phyloP scores from a whole-genome alignment of 2,113 vertebrate genomes.

The Sylvilagus bachmani region DNA sequence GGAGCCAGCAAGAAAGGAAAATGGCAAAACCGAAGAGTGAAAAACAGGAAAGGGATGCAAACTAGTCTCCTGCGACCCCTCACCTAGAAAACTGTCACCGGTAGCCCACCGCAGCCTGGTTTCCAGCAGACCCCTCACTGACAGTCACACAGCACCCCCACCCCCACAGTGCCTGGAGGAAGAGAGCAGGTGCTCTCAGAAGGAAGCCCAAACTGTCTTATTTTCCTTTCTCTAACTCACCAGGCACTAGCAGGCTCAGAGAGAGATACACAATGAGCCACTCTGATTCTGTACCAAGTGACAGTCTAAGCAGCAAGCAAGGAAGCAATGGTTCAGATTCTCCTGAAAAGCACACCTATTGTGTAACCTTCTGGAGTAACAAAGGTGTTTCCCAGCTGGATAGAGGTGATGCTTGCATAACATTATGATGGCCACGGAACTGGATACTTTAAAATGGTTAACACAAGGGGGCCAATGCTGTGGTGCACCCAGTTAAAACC shows the following conservation, averaged over 20 bases:
- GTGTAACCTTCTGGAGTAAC: slow-evolving; percentile 27
- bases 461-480: too few relatives aligned
- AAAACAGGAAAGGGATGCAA: background rate
- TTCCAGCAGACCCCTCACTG: background rate
- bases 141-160: background rate
- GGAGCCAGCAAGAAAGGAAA: background rate
- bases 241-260: background rate
- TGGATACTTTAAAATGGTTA: slow-evolving; percentile 25
- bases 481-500: too few relatives aligned
- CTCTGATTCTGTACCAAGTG: slow-evolving; percentile 51
- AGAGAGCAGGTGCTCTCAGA: slow-evolving; percentile 26
- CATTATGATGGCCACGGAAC: background rate
- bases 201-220: background rate
- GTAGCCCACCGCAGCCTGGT: background rate
- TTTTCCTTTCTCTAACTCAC: background rate
- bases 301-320: background rate
- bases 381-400: slow-evolving; percentile 11
- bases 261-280: background rate
- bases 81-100: background rate
- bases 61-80: background rate
- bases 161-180: slow-evolving; percentile 12
- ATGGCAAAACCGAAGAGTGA: background rate
- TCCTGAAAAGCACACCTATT: slow-evolving; percentile 9
- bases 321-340: slow-evolving; percentile 26
- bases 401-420: background rate